Conservation (phyloP, 2,797 vertebrate species). For the Chrosomus eos region DNA sequence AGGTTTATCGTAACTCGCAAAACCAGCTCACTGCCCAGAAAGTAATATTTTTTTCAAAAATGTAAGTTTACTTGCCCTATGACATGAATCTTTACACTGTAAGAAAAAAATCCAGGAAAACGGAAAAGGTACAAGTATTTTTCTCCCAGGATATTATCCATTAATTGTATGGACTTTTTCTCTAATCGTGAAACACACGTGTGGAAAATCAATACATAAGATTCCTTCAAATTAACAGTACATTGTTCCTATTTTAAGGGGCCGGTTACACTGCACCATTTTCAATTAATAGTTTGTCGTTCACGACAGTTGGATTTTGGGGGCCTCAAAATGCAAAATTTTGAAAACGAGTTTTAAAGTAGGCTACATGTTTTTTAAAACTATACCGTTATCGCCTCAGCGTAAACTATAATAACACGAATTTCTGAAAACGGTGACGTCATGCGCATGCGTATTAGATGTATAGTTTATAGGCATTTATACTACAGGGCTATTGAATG, state of each 20-base stretch:
- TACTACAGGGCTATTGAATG: too few relatives aligned
- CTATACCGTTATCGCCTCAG: too few relatives aligned
- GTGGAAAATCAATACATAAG: background rate
- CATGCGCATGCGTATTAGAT: too few relatives aligned
- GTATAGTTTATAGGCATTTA: too few relatives aligned
- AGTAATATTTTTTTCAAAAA: background rate
- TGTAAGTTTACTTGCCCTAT: background rate
- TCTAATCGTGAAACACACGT: background rate
- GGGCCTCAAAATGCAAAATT: too few relatives aligned
- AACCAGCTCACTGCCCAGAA: slow-evolving; percentile 3
- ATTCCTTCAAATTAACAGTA: background rate
- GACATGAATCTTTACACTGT: background rate
- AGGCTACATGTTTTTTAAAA: too few relatives aligned
- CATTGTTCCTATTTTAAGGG: background rate
- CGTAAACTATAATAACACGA: too few relatives aligned
- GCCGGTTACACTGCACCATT: too few relatives aligned
- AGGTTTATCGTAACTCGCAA: slow-evolving; percentile 43
- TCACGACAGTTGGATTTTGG: too few relatives aligned
- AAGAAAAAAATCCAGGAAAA: background rate
- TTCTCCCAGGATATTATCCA: background rate
- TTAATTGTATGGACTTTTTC: background rate
- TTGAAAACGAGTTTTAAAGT: too few relatives aligned
- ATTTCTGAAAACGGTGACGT: too few relatives aligned
- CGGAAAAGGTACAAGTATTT: background rate
- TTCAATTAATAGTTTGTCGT: background rate